A percentile compares a stretch with the other conserved stretches of the same genome.
Conservation (phyloP, 1,140 invertebrate genomes). For the Asobara japonica region DNA sequence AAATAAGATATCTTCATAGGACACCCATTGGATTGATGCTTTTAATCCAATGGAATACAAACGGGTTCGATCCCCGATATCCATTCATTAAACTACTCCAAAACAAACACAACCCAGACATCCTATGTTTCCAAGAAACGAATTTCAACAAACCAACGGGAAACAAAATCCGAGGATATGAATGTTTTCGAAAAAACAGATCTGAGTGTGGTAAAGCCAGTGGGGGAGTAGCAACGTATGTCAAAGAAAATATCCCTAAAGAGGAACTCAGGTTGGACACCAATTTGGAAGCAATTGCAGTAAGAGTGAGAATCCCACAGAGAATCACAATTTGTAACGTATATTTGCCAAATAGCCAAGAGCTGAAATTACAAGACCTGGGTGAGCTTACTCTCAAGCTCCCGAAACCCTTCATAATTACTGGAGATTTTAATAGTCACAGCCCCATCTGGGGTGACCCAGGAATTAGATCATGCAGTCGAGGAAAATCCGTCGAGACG, state of each 20-base stretch:
- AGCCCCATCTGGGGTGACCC: slow-evolving; percentile 46
- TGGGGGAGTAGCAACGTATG: slow-evolving; percentile 44
- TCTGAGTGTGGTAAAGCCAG: slow-evolving; percentile 32
- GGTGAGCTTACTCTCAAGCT: slow-evolving; percentile 44
- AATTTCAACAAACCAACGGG: slow-evolving; percentile 39
- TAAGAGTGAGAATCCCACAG: slow-evolving; percentile 37
- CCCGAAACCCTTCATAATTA: slow-evolving; percentile 46
- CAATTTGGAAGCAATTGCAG: slow-evolving; percentile 41
- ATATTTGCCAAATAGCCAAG: slow-evolving; percentile 44
- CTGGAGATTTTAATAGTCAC: slow-evolving; percentile 51
- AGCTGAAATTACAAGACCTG: slow-evolving; percentile 34
- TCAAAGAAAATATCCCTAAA: slow-evolving; percentile 38
- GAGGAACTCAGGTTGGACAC: slow-evolving; percentile 40
- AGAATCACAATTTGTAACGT: slow-evolving; percentile 45
- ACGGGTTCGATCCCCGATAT: background rate
- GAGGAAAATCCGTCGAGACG: slow-evolving; percentile 46
- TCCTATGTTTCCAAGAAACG: slow-evolving; percentile 43
- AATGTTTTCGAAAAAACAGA: slow-evolving; percentile 42
- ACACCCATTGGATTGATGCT: background rate
- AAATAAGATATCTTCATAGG: no score
- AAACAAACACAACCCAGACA: background rate
- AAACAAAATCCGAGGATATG: slow-evolving; percentile 39
- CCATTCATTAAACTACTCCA: background rate
- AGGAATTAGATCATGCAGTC: slow-evolving; percentile 29
- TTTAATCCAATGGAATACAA: background rate